Evolutionary conservation across 2,797 vertebrate genomes (phyloP), one percentile per base, ranked within the genome.

Genomic region (Phylloscopus collybita): DNA sequence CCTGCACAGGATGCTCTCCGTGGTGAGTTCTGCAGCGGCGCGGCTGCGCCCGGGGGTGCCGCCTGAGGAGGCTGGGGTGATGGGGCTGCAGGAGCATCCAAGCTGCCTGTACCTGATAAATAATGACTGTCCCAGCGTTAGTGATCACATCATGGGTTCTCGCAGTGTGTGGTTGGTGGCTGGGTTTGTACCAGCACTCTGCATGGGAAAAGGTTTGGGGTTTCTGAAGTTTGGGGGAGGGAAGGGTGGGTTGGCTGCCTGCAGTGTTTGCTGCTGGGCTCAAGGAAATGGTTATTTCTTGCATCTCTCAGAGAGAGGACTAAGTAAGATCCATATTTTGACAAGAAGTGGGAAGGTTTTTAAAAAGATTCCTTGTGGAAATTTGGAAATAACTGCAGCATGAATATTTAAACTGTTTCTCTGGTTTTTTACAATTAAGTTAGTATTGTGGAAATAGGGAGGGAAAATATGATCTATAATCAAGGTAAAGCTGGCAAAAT

Each of bases 1-100:
- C 72, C 97, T 98, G 95, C 98, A 98, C 95, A 97, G 97, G 71
- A 97, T 98, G 96, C 82, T 98, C 64, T 98, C 98, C 59, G 94
- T 97, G 98, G 98, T 99, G 97, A 98, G 98, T 97, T 85, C 42
- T 47, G 72, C 61, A 27, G 54, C 7, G 1, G 34, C 8, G 22
- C 6, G 32, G 9, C 54, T 70, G 36, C 29, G 26, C 27, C 72
- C 12, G 62, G 53, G 80, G 53, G 6, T 73, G 69, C 64, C 50
- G 42, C 75, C 61, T 32, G 1, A 9, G 45, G 6, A 50, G 76
- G 11, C 29, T 70, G n/a, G 57, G 34, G 21, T n/a, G 47, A 50
- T 1, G 8, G 45, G 81, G 62, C 51, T 62, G 54, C 56, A 27
- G 13, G 3, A 50, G 36, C 26, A 6, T 34, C 42, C 65, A 8